Base-by-base conservation (phyloP, 2,113 vertebrate species). In the Addax nasomaculatus region DNA sequence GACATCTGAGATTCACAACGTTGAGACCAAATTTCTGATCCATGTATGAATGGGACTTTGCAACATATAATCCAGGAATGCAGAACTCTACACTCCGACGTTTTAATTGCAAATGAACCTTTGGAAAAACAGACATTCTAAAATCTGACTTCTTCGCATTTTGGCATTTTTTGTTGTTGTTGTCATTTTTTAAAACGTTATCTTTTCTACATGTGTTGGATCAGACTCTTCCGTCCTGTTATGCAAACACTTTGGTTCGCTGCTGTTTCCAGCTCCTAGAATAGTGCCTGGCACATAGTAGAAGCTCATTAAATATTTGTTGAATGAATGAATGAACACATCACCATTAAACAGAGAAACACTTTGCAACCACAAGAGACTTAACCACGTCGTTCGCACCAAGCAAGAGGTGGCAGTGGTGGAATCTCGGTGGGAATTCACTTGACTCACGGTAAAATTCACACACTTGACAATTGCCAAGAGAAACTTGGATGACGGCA, bases 271-370 rank as follows among this genome's bases (percentile, higher is more conserved):
- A 97, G 93, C 89, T 96, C 91, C 96, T 80, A 89, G 93, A 86
- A 98, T 57, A 96, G 89, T 95, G 95, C 95, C 96, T 95, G 96
- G 96, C 97, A 93, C 96, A 97, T 97, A 98, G 98, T 98, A 97
- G 98, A 98, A 97, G 98, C 98, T 98, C 97, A 97, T 97, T 97
- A 98, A 98, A 97, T 98, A 97, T 98, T 98, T 98, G 89, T 98
- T 98, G 98, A 98, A 98, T 98, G 98, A 98, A 98, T 98, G 98
- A 98, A 98, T 98, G 98, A 97, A 98, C 97, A 98, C 97, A 92
- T 96, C 96, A 92, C 96, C 97, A 84, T 95, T 95, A 96, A 97
- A 96, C 95, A 97, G 70, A 97, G 93, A 94, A 96, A 97, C 90
- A 90, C n/a, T 95, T 90, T 78, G 89, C 91, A 85, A 95, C 95